Evolutionary conservation across 2,797 vertebrate genomes (phyloP).

Genomic region (Enteromius trimaculatus): DNA sequence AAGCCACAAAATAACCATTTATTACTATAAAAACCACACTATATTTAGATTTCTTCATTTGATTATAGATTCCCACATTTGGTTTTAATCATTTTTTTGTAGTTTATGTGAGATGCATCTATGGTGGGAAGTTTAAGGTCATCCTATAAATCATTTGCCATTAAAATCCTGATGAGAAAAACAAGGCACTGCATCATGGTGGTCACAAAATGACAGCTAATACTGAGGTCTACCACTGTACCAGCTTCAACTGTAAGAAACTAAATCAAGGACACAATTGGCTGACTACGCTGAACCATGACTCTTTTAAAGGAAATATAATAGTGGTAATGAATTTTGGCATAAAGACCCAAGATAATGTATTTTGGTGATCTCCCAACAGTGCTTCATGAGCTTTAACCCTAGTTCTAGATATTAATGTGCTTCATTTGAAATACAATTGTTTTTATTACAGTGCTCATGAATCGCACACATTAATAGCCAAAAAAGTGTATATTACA

Average conservation of each 20-base stretch:
- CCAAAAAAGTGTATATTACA: not conserved
- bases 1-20: conserved; percentile 31
- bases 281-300: not conserved
- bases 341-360: not conserved
- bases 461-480: conserved; percentile 1
- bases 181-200: not conserved
- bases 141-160: conserved; percentile 41
- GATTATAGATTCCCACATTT: conserved; percentile 52
- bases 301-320: conserved; percentile 8
- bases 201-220: conserved; percentile 2
- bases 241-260: not conserved
- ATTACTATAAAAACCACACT: conserved; percentile 43
- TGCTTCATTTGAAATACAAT: conserved; percentile 1
- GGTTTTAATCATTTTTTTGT: conserved; percentile 35
- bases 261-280: not conserved
- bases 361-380: conserved; percentile 9
- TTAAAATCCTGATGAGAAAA: conserved; percentile 35
- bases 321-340: conserved; percentile 1
- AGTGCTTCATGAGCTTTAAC: not conserved
- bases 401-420: not conserved
- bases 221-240: conserved; percentile 4
- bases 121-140: conserved; percentile 28
- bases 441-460: conserved; percentile 14
- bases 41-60: conserved; percentile 43
- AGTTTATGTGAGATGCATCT: conserved; percentile 34